Conservation (phyloP, 2,888 invertebrate species). For the Biston betularia region DNA sequence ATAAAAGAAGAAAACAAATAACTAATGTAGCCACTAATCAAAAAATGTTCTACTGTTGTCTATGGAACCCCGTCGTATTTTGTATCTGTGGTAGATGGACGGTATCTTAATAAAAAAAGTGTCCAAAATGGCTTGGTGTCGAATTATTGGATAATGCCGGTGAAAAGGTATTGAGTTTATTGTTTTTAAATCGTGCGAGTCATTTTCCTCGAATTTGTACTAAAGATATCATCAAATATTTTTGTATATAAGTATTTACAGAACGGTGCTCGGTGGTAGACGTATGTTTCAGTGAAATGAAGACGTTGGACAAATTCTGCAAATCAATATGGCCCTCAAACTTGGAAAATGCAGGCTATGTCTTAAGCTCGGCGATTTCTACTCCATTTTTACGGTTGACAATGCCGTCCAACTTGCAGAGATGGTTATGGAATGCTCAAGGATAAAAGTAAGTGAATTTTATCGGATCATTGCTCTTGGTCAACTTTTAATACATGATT, state of each 20-base stretch:
- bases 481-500: background rate
- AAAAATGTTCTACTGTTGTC: too few relatives aligned
- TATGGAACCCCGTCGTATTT: too few relatives aligned
- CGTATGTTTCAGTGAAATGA: constrained; percentile 66
- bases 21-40: too few relatives aligned
- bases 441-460: constrained; percentile 71
- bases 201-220: background rate
- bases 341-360: constrained; percentile 85
- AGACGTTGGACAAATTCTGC: constrained; percentile 59
- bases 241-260: background rate
- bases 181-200: background rate
- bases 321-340: constrained; percentile 85
- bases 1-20: too few relatives aligned
- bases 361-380: constrained; percentile 84
- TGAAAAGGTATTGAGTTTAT: background rate
- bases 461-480: background rate
- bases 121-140: constrained; percentile 28
- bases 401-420: constrained; percentile 80
- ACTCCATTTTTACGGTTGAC: constrained; percentile 83
- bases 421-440: constrained; percentile 84
- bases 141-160: constrained; percentile 27
- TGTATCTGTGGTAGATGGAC: too few relatives aligned
- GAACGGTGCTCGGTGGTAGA: constrained; percentile 53
- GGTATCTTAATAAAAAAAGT: background rate
- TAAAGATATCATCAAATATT: constrained; percentile 1